Evolutionary conservation across 2,888 invertebrate genomes (phyloP).

Genomic region (Perizoma affinitatum): DNA sequence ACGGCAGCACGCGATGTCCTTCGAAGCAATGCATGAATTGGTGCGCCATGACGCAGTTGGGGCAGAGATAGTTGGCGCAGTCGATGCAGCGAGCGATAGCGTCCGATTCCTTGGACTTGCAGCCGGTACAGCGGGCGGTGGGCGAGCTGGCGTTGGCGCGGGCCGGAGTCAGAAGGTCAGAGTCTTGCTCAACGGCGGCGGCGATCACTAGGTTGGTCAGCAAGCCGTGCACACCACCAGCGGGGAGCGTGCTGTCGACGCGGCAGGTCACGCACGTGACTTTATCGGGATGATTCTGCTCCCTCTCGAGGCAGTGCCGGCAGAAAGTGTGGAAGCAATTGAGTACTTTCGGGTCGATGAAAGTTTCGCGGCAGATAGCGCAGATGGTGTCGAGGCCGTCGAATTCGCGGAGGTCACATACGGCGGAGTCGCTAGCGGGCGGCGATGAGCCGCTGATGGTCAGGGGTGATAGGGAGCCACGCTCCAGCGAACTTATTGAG

Average conservation of each 20-base stretch:
- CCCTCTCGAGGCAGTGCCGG: constrained; percentile 91
- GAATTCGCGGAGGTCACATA: constrained; percentile 88
- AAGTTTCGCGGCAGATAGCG: constrained; percentile 90
- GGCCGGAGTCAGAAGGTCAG: constrained; percentile 75
- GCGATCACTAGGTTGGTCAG: constrained; percentile 86
- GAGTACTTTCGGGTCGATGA: constrained; percentile 89
- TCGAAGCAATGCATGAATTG: constrained; percentile 99
- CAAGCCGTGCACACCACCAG: constrained; percentile 86
- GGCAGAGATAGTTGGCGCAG: constrained; percentile 97
- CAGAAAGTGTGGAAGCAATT: constrained; percentile 94
- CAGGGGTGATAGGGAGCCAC: constrained; percentile 91
- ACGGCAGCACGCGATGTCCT: constrained; percentile 94
- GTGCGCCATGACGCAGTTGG: constrained; percentile 99
- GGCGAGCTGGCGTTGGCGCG: constrained; percentile 76
- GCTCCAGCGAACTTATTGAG: constrained; percentile 95
- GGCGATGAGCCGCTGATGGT: constrained; percentile 95
- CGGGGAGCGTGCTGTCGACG: constrained; percentile 78
- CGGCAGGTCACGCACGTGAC: constrained; percentile 89
- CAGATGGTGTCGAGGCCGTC: constrained; percentile 86
- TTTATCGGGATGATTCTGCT: constrained; percentile 87
- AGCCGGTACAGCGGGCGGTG: constrained; percentile 94
- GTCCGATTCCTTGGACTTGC: constrained; percentile 97
- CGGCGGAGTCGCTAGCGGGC: constrained; percentile 92
- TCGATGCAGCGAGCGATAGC: constrained; percentile 98
- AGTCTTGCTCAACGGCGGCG: constrained; percentile 83